Evolutionary conservation across 1,140 invertebrate species (phyloP).

Genomic region (Eriocheir sinensis): DNA sequence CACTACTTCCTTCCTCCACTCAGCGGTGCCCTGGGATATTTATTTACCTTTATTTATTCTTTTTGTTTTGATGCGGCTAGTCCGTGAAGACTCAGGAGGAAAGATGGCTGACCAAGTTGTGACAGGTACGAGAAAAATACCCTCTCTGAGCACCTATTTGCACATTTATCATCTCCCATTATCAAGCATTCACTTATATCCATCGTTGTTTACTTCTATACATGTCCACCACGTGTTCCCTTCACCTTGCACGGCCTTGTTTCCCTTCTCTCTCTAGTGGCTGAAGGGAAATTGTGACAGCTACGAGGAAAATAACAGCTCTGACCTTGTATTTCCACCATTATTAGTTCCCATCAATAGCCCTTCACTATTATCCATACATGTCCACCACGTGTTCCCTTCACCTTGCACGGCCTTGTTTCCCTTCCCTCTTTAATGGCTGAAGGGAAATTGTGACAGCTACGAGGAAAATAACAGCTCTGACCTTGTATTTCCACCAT

Average conservation of each 20-base stretch:
- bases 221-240: neutral
- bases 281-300: neutral
- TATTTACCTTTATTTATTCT: neutral
- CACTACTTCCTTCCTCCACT: conserved; percentile 17
- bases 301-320: neutral
- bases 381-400: conserved; percentile 7
- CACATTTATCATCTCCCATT: neutral
- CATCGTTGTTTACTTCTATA: neutral
- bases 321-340: neutral
- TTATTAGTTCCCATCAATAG: neutral
- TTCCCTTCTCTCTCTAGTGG: too few species aligned
- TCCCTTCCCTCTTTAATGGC: too few species aligned
- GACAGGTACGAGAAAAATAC: neutral
- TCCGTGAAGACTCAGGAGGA: conserved; percentile 2
- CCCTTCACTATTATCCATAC: too few species aligned
- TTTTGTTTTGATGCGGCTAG: neutral
- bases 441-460: neutral
- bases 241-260: neutral
- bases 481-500: neutral
- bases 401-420: neutral
- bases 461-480: neutral
- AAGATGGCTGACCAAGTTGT: neutral
- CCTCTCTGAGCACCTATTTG: neutral
- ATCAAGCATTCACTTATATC: too few species aligned
- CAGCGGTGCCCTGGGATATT: conserved; percentile 57